Base-by-base conservation (phyloP, 2,797 vertebrate species). In the Cercopithecus hamlyni region DNA sequence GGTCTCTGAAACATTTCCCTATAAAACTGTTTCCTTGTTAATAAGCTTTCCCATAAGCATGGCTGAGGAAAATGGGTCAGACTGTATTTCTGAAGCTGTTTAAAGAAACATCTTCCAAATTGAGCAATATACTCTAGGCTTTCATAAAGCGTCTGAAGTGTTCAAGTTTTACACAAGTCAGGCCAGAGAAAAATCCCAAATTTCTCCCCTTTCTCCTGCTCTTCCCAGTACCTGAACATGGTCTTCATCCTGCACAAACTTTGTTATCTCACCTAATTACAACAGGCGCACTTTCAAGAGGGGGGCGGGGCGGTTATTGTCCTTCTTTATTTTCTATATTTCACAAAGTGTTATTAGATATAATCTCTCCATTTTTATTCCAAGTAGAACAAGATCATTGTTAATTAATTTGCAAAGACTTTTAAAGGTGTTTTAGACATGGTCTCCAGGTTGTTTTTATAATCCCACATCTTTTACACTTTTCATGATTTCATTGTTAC, bases 1-100 rank as follows among this genome's bases (percentile, higher is more conserved):
- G 89, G 64, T 92, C 96, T 96, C 50, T 73, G 93, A 96, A 92
- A 88, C 80, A 88, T 94, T 97, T 93, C 70, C 45, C 76, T 97
- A 48, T 92, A 92, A 97, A 95, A 93, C 58, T 57, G 96, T 95
- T 96, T 97, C 88, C 79, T 95, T 95, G 39, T 64, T 88, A 84
- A 96, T 91, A 92, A 96, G 87, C 33, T n/a, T 97, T 97, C 94
- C 92, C 76, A 81, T 80, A 94, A 93, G 61, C 50, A 96, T 43
- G 57, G n/a, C 27, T 64, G 41, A 81, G 39, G 83, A 91, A 97
- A 97, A 94, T 85, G 58, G 67, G 86, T 91, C 93, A 97, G 61
- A 79, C 41, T 84, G 57, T 36, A 91, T 97, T 95, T 93, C 95
- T 89, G 45, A 97, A 95, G 92, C 33, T 87, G 75, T 94, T 87